Evolutionary conservation across 2,888 invertebrate genomes (phyloP).

Genomic region (Chaetogeoica ovagalla): DNA sequence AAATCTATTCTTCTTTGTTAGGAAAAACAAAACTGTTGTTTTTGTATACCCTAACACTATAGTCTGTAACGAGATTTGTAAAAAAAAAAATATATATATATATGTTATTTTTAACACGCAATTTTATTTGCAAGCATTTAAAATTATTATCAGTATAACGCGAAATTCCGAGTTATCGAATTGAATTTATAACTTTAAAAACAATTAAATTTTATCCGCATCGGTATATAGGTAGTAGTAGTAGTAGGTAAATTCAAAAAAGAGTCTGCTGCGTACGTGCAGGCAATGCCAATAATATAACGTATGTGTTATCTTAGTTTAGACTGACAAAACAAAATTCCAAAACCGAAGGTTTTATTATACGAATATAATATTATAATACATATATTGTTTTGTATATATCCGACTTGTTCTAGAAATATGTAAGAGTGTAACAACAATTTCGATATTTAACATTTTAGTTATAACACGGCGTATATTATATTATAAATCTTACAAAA

Average conservation of each 20-base stretch:
- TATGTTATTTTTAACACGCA: not conserved
- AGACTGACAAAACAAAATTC: constrained; percentile 28
- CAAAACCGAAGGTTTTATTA: not conserved
- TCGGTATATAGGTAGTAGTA: too few species aligned
- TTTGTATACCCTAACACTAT: not conserved
- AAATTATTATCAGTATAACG: not conserved
- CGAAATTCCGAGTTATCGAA: not conserved
- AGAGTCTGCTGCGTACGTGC: not conserved
- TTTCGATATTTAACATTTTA: not conserved
- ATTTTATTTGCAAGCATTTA: not conserved
- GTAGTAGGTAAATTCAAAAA: not conserved
- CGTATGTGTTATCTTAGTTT: constrained; percentile 25
- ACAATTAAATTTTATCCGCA: constrained; percentile 6
- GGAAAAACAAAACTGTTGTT: not conserved
- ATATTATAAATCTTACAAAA: too few species aligned
- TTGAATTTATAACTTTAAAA: constrained; percentile 12
- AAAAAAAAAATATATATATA: too few species aligned
- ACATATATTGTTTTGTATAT: not conserved
- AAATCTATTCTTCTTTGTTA: too few species aligned
- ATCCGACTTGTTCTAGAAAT: not conserved
- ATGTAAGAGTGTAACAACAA: not conserved
- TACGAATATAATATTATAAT: too few species aligned
- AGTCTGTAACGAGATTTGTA: too few species aligned
- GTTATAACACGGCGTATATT: too few species aligned
- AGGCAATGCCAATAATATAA: not conserved